phyloP scores from a whole-genome alignment of 2,888 invertebrate species.

The Hydraecia micacea region DNA sequence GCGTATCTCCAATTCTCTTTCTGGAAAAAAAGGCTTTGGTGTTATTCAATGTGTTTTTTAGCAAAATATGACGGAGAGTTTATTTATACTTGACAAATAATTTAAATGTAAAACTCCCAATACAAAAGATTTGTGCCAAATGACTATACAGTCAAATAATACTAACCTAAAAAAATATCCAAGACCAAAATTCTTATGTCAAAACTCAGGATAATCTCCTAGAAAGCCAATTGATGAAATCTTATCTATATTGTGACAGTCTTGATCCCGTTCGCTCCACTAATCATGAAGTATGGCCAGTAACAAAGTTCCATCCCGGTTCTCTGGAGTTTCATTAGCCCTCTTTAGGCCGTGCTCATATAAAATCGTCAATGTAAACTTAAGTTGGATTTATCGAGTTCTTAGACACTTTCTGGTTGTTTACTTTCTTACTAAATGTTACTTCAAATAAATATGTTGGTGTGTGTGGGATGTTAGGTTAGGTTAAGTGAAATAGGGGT shows the following conservation, averaged over 20 bases:
- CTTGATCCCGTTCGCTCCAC: constrained; percentile 70
- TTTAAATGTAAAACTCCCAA: neutral
- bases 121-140: neutral
- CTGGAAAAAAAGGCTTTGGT: neutral
- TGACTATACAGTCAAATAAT: neutral
- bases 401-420: constrained; percentile 43
- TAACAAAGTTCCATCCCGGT: constrained; percentile 73
- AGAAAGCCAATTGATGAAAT: constrained; percentile 74
- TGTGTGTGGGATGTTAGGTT: constrained; percentile 12
- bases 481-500: constrained; percentile 41
- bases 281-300: constrained; percentile 78
- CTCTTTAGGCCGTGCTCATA: constrained; percentile 67
- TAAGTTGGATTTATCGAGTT: constrained; percentile 73
- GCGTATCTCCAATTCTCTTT: neutral
- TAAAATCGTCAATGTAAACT: constrained; percentile 77
- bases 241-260: constrained; percentile 78
- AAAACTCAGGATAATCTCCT: constrained; percentile 63
- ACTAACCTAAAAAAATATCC: constrained; percentile 12
- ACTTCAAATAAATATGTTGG: constrained; percentile 46
- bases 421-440: constrained; percentile 55
- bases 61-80: neutral
- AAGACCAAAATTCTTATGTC: constrained; percentile 53
- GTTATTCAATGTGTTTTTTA: neutral
- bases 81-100: neutral
- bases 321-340: constrained; percentile 72